Evolutionary conservation across 2,888 invertebrate genomes (phyloP).

Genomic region (Lumbricus terrestris): DNA sequence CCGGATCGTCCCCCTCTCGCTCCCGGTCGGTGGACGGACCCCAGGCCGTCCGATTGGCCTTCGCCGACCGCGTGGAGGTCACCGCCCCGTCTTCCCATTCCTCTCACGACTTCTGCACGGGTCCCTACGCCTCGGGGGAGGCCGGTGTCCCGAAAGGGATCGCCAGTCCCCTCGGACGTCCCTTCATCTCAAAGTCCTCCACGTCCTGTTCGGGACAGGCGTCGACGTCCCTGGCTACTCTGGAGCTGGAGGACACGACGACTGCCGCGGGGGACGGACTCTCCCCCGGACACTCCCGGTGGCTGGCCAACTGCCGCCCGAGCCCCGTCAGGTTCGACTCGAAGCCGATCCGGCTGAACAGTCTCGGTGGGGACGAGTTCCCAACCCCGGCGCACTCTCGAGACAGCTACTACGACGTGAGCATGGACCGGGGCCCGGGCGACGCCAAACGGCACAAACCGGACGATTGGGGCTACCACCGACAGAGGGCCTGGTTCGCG

Average conservation of each 20-base stretch:
- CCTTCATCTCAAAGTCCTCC: not conserved
- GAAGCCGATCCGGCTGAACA: not conserved
- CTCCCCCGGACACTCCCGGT: not conserved
- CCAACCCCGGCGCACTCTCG: not conserved
- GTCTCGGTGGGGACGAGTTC: not conserved
- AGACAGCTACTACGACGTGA: not conserved
- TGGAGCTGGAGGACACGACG: not conserved
- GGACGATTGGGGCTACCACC: not conserved
- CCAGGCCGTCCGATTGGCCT: not conserved
- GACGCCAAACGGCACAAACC: not conserved
- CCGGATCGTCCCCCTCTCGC: not conserved
- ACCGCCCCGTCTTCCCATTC: not conserved
- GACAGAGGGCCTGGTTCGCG: not conserved
- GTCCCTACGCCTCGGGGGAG: not conserved
- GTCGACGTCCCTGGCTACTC: not conserved
- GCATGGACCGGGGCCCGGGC: not conserved
- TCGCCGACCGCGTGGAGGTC: not conserved
- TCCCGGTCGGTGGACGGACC: not conserved
- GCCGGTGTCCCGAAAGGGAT: not conserved
- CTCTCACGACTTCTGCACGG: not conserved
- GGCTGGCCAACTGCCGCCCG: not conserved
- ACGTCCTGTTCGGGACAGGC: conserved; percentile 12
- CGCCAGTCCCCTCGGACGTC: not conserved
- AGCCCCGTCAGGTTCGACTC: not conserved
- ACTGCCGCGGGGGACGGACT: not conserved